These are phyloP conservation scores for Limnephilus auricula DNA, from an alignment of 2,888 invertebrate genomes.

Conservation along the genomic window DNA sequence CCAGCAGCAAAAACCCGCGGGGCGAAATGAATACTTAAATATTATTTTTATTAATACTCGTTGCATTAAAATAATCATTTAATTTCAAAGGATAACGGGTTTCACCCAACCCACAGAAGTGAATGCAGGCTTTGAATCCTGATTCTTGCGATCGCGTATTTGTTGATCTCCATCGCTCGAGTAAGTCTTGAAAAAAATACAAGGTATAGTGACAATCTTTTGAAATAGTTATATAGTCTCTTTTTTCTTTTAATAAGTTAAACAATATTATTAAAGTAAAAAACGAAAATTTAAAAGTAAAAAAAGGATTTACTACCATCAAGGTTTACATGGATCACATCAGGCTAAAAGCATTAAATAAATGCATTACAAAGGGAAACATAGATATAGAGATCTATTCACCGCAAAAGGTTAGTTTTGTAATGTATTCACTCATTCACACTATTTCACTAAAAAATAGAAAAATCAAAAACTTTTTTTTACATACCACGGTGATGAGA, in stretches of 20 bases:
- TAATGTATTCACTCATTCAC: too few species aligned
- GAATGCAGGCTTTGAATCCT: neutral
- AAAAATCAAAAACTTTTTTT: neutral
- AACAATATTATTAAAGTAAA: too few species aligned
- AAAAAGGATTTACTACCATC: too few species aligned
- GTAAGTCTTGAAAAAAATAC: too few species aligned
- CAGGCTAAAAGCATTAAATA: neutral
- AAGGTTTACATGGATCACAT: too few species aligned
- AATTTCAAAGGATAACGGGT: neutral
- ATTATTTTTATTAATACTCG: neutral
- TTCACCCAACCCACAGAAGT: neutral
- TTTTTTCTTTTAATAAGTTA: too few species aligned
- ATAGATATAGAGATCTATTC: neutral
- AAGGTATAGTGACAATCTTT: neutral
- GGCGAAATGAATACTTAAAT: neutral
- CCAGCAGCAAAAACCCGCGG: too few species aligned
- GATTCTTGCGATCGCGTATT: neutral
- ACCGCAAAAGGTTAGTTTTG: too few species aligned
- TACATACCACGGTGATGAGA: neutral
- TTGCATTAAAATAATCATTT: neutral
- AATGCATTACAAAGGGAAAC: neutral
- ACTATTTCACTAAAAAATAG: neutral
- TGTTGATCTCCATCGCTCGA: neutral
- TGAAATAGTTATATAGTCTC: neutral
- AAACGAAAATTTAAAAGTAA: too few species aligned